phyloP scores from a whole-genome alignment of 1,140 invertebrate genomes.

The Drosophila trapezifrons region DNA sequence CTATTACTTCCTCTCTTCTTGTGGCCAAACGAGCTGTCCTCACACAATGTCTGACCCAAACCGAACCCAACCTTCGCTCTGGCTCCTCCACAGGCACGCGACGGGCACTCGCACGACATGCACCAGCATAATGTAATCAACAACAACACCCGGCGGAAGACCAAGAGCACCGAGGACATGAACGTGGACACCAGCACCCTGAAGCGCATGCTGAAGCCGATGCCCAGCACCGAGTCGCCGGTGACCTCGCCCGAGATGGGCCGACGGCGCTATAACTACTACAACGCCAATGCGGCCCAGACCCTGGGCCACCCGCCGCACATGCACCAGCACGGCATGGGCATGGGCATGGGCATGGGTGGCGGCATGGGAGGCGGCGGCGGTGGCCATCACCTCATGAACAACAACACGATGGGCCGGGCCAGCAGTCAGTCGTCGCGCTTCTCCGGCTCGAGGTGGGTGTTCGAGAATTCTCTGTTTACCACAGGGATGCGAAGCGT shows the following conservation, averaged over 20 bases:
- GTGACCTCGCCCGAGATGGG: constrained; percentile 95
- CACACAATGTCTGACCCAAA: constrained; percentile 22
- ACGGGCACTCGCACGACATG: constrained; percentile 83
- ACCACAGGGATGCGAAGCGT: not conserved
- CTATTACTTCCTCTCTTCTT: not conserved
- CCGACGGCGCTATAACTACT: constrained; percentile 88
- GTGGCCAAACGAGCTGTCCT: not conserved
- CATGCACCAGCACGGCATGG: constrained; percentile 84
- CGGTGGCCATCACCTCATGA: constrained; percentile 84
- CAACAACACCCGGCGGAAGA: constrained; percentile 90
- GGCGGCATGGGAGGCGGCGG: constrained; percentile 49
- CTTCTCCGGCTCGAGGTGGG: constrained; percentile 85
- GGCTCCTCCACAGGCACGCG: constrained; percentile 71
- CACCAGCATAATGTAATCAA: constrained; percentile 87
- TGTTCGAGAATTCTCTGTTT: constrained; percentile 10
- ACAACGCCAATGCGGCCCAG: constrained; percentile 85
- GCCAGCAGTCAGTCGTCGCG: constrained; percentile 84
- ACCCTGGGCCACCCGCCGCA: constrained; percentile 84
- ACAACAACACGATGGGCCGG: constrained; percentile 83
- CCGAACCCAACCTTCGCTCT: constrained; percentile 15
- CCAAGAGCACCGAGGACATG: constrained; percentile 96
- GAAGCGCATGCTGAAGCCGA: constrained; percentile 96
- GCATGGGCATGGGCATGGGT: constrained; percentile 57
- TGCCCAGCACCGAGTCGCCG: constrained; percentile 93
- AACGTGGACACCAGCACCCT: constrained; percentile 94